A percentile compares a stretch with the other conserved stretches of the same genome.
Conservation (phyloP, 2,888 invertebrate genomes). For the Malthinus seriepunctatus region DNA sequence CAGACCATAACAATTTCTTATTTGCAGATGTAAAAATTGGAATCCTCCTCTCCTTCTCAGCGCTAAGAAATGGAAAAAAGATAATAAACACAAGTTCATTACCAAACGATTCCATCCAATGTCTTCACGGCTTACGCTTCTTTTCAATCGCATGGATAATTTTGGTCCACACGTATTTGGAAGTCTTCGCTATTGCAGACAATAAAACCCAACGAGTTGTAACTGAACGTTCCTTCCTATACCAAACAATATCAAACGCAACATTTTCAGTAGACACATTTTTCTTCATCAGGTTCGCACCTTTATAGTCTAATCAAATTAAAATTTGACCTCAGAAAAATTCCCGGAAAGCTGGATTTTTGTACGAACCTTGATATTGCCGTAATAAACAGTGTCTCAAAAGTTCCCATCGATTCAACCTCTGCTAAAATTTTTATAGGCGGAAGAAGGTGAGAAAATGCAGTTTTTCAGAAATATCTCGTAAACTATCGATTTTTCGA, state of each 20-base stretch:
- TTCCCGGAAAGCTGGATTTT: too few species aligned
- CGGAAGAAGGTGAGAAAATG: too few species aligned
- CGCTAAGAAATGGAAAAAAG: slow-evolving; percentile 72
- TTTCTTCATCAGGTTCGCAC: slow-evolving; percentile 76
- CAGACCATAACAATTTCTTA: slow-evolving; percentile 20
- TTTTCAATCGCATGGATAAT: slow-evolving; percentile 82
- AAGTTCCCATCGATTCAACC: too few species aligned
- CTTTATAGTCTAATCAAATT: too few species aligned
- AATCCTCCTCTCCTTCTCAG: slow-evolving; percentile 74
- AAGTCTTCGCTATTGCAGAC: slow-evolving; percentile 76
- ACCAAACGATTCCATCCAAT: slow-evolving; percentile 69
- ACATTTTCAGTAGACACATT: slow-evolving; percentile 86
- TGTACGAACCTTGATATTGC: too few species aligned
- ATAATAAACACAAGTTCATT: slow-evolving; percentile 72
- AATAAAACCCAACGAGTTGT: slow-evolving; percentile 73
- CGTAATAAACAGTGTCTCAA: too few species aligned
- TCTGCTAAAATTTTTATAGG: too few species aligned
- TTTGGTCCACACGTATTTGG: slow-evolving; percentile 82
- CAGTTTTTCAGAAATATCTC: too few species aligned
- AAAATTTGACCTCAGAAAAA: too few species aligned
- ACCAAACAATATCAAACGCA: slow-evolving; percentile 83
- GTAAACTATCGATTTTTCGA: too few species aligned
- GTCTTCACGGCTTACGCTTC: slow-evolving; percentile 78
- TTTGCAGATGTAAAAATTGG: slow-evolving; percentile 62
- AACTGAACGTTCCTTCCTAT: slow-evolving; percentile 75